A percentile compares a stretch with the other conserved stretches of the same genome.
Conservation (phyloP, 2,888 invertebrate genomes). For the Dicyrtomina minuta region DNA sequence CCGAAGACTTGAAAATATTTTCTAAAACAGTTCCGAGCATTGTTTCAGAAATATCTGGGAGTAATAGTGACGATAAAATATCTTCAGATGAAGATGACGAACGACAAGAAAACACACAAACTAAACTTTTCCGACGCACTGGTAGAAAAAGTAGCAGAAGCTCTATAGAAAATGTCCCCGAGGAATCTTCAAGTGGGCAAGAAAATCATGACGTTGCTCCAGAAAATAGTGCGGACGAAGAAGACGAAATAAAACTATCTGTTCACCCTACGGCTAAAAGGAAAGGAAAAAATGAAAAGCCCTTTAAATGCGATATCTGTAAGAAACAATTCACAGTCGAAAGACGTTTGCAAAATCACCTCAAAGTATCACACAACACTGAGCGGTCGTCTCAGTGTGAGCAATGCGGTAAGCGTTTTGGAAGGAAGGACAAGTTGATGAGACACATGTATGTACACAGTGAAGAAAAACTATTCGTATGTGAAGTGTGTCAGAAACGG, state of each 20-base stretch:
- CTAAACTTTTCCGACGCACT: background rate
- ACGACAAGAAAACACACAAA: background rate
- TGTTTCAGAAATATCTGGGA: background rate
- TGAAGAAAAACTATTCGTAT: conserved; percentile 47
- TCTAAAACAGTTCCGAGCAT: background rate
- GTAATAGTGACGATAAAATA: conserved; percentile 8
- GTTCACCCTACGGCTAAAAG: background rate
- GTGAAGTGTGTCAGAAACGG: conserved; percentile 43
- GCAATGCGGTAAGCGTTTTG: conserved; percentile 47
- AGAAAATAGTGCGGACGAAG: conserved; percentile 21
- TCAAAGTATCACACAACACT: conserved; percentile 34
- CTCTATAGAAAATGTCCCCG: background rate
- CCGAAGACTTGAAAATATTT: conserved; percentile 8
- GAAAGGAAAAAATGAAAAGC: conserved; percentile 23
- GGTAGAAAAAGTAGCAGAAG: background rate
- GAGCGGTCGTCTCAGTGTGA: conserved; percentile 41
- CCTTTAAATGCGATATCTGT: conserved; percentile 38
- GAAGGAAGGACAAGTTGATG: conserved; percentile 42
- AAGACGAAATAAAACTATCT: background rate
- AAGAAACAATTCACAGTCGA: conserved; percentile 38
- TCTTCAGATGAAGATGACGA: background rate
- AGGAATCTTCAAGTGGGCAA: conserved; percentile 24
- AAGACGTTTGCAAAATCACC: conserved; percentile 41
- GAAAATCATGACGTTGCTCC: conserved; percentile 26
- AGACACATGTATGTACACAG: conserved; percentile 49